Conservation (phyloP, 2,113 vertebrate genomes). For the Gnathonemus longibarbis region DNA sequence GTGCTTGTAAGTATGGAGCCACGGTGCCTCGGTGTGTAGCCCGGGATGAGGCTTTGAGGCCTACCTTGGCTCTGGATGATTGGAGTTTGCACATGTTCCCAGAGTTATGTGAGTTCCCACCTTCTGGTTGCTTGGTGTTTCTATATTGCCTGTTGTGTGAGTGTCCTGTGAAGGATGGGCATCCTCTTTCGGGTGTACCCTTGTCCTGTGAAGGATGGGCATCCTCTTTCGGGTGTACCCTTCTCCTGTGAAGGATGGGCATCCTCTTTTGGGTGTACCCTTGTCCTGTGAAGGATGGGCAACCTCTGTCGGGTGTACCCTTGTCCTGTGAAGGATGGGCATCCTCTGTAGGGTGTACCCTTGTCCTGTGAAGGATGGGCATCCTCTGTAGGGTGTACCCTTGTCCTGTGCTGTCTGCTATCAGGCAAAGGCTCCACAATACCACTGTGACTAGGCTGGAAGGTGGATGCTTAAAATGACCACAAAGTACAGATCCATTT, state of each 20-base stretch:
- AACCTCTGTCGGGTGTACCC: background rate
- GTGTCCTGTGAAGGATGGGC: background rate
- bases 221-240: too few species aligned
- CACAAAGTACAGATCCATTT: background rate
- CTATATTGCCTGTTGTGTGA: background rate
- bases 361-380: background rate
- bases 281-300: too few species aligned
- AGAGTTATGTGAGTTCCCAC: background rate
- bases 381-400: background rate
- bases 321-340: background rate
- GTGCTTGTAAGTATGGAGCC: background rate
- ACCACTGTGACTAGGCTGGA: background rate
- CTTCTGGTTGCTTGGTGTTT: background rate
- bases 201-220: too few species aligned
- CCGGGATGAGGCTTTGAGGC: background rate
- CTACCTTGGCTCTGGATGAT: background rate
- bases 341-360: background rate
- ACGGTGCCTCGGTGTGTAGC: background rate
- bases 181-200: background rate
- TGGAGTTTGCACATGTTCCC: background rate
- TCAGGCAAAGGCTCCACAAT: background rate
- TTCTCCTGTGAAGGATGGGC: too few species aligned
- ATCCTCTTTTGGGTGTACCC: too few species aligned
- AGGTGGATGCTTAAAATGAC: background rate
- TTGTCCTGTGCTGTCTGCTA: background rate